Conservation (phyloP, 2,113 vertebrate species). For the Nyctereutes procyonoides region DNA sequence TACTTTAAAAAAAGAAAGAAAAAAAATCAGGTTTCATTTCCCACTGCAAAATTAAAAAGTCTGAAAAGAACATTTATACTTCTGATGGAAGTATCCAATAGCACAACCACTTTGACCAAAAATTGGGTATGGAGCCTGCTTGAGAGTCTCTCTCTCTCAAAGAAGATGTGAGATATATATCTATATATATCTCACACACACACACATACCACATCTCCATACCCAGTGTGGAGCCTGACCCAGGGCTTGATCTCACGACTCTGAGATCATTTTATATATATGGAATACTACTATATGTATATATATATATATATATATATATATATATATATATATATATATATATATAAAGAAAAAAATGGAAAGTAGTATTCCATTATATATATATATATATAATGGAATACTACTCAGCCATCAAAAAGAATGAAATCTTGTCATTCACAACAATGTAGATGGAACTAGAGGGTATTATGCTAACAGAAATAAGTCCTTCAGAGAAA, state of each 20-base stretch:
- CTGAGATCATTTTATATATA: too few relatives aligned
- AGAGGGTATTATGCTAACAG: background rate
- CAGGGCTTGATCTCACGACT: too few relatives aligned
- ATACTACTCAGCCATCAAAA: background rate
- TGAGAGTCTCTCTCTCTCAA: background rate
- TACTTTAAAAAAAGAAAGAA: background rate
- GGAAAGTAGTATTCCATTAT: too few relatives aligned
- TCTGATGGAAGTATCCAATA: background rate
- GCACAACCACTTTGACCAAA: background rate
- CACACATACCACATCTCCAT: too few relatives aligned
- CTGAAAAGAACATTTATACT: background rate
- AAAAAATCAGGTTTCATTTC: background rate
- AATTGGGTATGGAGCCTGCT: background rate
- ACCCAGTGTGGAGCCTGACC: too few relatives aligned
- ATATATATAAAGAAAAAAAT: too few relatives aligned
- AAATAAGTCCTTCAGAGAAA: background rate
- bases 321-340: too few relatives aligned
- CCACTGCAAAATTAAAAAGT: background rate
- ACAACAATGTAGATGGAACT: background rate
- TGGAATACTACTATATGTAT: too few relatives aligned
- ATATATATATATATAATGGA: background rate
- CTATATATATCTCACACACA: too few relatives aligned
- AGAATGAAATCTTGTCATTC: background rate
- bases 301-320: too few relatives aligned
- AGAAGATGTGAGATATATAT: background rate